Base-by-base conservation (phyloP, 2,888 invertebrate species). In the Heteromurus nitidus region DNA sequence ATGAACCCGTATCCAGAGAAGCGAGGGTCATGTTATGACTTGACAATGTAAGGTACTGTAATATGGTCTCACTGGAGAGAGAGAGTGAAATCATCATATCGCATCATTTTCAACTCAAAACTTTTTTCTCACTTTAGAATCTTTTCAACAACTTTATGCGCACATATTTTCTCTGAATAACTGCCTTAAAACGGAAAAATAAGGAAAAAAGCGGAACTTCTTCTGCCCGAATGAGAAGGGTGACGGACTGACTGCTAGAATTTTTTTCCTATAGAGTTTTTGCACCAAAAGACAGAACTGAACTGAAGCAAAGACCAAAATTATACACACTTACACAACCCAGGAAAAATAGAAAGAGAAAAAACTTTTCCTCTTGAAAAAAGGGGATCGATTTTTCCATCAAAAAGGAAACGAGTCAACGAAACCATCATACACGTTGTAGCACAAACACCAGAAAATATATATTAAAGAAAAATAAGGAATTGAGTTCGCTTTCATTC, bases 301-400 rank as follows among this genome's bases (percentile, higher is more conserved):
- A 50, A 50, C 50, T 9, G 20, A 50, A 50, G 36, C 13, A 13
- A 13, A 30, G 36, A 30, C 62, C 31, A 26, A 62, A 65, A 65
- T 22, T 24, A 20, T 22, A 18, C n/a, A 64, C 13, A 31, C 18
- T 11, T 30, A 18, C 18, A 44, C 26, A 67, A 20, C 16, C 36
- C 36, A 36, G 36, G n/a, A 68, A 11, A 28, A 30, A 28, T 20
- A 65, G 3, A 65, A 5, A 11, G n/a, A 36, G 36, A 5, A 36
- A 30, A 44, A 28, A 44, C 44, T 47, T 65, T 68, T 65, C 30
- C 65, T 22, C 7, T 24, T 18, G 16, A 44, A 62, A 7, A 16
- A 26, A 47, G 76, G 68, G 70, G 62, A 80, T 80, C 80, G 80
- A 80, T 80, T 80, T 80, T 80, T 74, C 53, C 69, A 62, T 62